phyloP scores from a whole-genome alignment of 2,888 invertebrate genomes.

The Junonia oenone region DNA sequence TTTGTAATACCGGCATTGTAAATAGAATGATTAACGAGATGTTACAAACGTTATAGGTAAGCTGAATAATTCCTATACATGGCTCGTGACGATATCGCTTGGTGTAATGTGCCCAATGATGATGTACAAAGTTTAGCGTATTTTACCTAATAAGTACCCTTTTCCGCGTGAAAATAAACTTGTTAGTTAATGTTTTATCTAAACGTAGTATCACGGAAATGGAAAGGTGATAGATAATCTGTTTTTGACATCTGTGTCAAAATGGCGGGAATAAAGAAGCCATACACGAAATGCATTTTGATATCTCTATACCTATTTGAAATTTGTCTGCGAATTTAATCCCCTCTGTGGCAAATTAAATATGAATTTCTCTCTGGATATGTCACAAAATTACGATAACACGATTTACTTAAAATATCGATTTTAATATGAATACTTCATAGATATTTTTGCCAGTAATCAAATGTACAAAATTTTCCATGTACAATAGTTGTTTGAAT shows the following conservation, averaged over 20 bases:
- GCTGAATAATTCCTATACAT: constrained; percentile 25
- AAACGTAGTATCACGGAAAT: not conserved
- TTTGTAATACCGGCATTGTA: constrained; percentile 13
- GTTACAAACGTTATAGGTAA: constrained; percentile 21
- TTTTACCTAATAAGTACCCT: constrained; percentile 16
- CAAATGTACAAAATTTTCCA: not conserved
- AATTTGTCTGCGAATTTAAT: not conserved
- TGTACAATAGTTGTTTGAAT: not conserved
- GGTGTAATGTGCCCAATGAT: constrained; percentile 16
- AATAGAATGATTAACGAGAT: constrained; percentile 16
- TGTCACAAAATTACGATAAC: not conserved
- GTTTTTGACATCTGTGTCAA: not conserved
- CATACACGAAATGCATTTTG: not conserved
- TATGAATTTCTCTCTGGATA: not conserved
- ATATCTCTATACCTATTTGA: not conserved
- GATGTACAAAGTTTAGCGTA: constrained; percentile 29
- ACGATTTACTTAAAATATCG: not conserved
- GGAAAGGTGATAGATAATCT: not conserved
- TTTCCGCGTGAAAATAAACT: not conserved
- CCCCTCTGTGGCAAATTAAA: not conserved
- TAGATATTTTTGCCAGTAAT: not conserved
- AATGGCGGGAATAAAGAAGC: not conserved
- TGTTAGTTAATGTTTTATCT: not conserved
- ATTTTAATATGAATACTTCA: not conserved
- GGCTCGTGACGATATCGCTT: constrained; percentile 27